Percentiles rank a stretch among this genome's conserved stretches.
These are phyloP conservation scores for Palaemon carinicauda DNA, from an alignment of 1,140 invertebrate genomes.

Conservation along the genomic window DNA sequence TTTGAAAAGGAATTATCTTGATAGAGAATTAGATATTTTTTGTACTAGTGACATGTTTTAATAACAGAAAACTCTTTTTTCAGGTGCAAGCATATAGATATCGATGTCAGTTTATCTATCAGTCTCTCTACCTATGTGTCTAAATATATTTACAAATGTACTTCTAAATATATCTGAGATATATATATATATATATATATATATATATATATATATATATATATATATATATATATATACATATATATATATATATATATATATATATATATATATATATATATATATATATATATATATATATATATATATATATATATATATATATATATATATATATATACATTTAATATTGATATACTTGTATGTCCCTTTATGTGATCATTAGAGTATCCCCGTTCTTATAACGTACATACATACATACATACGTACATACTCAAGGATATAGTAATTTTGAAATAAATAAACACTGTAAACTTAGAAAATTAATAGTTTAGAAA, in stretches of 20 bases:
- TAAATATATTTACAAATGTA: not conserved
- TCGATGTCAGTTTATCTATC: too few relatives aligned
- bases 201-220: not conserved
- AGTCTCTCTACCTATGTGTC: not conserved
- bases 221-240: not conserved
- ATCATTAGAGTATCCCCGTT: too few relatives aligned
- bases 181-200: constrained; percentile 2
- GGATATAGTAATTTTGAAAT: too few relatives aligned
- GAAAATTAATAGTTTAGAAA: too few relatives aligned
- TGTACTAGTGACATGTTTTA: too few relatives aligned
- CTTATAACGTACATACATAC: not conserved
- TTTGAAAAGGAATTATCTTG: too few relatives aligned
- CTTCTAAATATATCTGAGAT: not conserved
- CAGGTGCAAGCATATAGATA: too few relatives aligned
- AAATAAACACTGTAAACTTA: too few relatives aligned
- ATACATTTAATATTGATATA: not conserved
- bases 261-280: not conserved
- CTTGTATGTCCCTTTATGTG: not conserved
- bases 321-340: not conserved
- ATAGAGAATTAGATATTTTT: too few relatives aligned
- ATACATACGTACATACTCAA: not conserved
- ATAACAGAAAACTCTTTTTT: too few relatives aligned
- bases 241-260: constrained; percentile 2
- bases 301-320: not conserved
- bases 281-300: not conserved